Conservation (phyloP, 2,797 vertebrate species). For the Choloepus didactylus region DNA sequence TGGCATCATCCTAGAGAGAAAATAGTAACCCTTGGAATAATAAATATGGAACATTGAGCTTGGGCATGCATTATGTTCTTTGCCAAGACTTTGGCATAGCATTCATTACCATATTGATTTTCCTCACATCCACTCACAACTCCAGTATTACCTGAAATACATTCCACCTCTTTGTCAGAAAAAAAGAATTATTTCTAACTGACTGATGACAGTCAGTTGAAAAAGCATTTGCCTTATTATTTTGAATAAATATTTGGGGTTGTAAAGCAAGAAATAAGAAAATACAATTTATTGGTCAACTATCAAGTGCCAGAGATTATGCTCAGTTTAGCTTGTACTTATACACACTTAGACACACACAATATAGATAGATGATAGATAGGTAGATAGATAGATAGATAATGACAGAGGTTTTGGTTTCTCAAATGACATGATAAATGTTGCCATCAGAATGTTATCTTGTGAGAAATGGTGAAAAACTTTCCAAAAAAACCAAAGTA, state of each 20-base stretch:
- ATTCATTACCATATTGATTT: slow-evolving; percentile 60
- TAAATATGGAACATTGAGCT: slow-evolving; percentile 40
- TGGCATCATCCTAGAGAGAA: slow-evolving; percentile 14
- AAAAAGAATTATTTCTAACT: slow-evolving; percentile 57
- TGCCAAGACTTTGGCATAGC: background rate
- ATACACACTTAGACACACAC: background rate
- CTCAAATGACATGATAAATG: background rate
- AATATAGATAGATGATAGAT: background rate
- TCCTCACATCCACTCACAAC: slow-evolving; percentile 33
- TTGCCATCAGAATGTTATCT: background rate
- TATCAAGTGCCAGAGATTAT: background rate
- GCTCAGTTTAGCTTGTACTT: background rate
- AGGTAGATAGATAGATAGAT: background rate
- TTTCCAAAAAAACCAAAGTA: background rate
- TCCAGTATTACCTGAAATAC: background rate
- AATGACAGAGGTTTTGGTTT: background rate
- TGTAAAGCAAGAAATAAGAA: slow-evolving; percentile 12
- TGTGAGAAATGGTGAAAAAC: background rate
- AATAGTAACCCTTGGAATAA: slow-evolving; percentile 9
- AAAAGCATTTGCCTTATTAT: background rate
- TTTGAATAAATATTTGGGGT: slow-evolving; percentile 24
- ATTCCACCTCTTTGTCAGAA: slow-evolving; percentile 22
- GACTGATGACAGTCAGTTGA: background rate
- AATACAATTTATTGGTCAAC: slow-evolving; percentile 6
- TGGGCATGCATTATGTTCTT: background rate